Conservation (phyloP, 2,797 vertebrate species). For the Aldrovandia affinis region DNA sequence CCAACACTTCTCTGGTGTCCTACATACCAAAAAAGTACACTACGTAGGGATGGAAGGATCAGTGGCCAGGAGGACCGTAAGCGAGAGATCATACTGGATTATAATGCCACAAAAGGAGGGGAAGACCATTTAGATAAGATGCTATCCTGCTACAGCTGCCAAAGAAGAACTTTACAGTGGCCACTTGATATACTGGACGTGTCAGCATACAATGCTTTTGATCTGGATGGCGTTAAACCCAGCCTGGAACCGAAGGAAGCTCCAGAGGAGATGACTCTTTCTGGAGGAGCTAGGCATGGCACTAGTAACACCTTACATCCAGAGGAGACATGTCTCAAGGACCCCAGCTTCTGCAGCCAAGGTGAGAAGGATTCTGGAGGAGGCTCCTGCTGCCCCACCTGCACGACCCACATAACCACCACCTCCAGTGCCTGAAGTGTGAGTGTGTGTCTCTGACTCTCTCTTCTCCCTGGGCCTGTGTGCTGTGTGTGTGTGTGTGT, state of each 20-base stretch:
- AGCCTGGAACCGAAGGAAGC: slow-evolving; percentile 23
- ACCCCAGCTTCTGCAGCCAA: slow-evolving; percentile 5
- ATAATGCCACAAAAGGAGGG: slow-evolving; percentile 18
- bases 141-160: slow-evolving; percentile 7
- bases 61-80: slow-evolving; percentile 14
- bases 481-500: no score
- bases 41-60: slow-evolving; percentile 23
- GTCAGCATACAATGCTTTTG: slow-evolving; percentile 12
- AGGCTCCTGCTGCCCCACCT: not conserved
- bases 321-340: slow-evolving; percentile 30
- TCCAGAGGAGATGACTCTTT: slow-evolving; percentile 18
- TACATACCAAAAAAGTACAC: not conserved
- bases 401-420: not conserved
- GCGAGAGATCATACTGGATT: slow-evolving; percentile 11
- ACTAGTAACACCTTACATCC: slow-evolving; percentile 9
- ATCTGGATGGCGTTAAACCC: slow-evolving; percentile 22
- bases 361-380: slow-evolving; percentile 9
- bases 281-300: slow-evolving; percentile 24
- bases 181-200: slow-evolving; percentile 11
- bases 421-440: slow-evolving; percentile 7
- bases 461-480: no score
- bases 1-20: not conserved
- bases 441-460: no score
- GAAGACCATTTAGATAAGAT: slow-evolving; percentile 17
- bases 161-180: not conserved